Conservation (phyloP, 2,888 invertebrate species). For the Ariolimax columbianus region DNA sequence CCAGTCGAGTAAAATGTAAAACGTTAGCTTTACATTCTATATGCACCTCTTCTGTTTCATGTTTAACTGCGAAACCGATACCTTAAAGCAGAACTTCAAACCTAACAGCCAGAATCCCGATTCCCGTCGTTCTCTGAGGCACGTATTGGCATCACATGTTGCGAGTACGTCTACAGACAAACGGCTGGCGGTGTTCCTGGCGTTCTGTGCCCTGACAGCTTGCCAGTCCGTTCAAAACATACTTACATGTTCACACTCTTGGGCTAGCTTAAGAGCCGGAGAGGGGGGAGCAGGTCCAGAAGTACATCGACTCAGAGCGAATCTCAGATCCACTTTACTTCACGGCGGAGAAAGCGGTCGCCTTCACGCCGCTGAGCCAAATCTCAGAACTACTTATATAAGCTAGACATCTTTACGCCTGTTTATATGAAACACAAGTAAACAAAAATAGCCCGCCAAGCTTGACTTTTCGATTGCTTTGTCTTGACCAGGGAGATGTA, state of each 20-base stretch:
- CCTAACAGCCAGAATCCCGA: too few relatives aligned
- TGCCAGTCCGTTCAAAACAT: slow-evolving; percentile 2
- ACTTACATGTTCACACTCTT: not conserved
- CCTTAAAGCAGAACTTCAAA: too few relatives aligned
- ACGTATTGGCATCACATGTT: slow-evolving; percentile 14
- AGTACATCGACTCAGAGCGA: not conserved
- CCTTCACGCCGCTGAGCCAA: slow-evolving; percentile 2
- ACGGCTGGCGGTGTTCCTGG: not conserved
- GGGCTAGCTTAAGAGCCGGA: not conserved
- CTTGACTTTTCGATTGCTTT: not conserved
- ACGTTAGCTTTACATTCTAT: too few relatives aligned
- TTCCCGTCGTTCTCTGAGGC: not conserved
- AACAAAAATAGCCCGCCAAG: slow-evolving; percentile 8
- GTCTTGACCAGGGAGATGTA: not conserved
- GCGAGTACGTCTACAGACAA: not conserved
- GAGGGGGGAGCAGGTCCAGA: not conserved
- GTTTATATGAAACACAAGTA: not conserved
- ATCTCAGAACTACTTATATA: not conserved
- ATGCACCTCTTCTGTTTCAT: too few relatives aligned
- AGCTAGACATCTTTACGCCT: not conserved
- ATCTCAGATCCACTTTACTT: slow-evolving; percentile 7
- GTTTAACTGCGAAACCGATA: too few relatives aligned
- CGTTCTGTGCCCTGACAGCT: not conserved
- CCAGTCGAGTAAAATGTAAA: too few relatives aligned
- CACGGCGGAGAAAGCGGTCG: slow-evolving; percentile 31